Conservation (phyloP, 2,888 invertebrate species). For the Heliothis peltigera region DNA sequence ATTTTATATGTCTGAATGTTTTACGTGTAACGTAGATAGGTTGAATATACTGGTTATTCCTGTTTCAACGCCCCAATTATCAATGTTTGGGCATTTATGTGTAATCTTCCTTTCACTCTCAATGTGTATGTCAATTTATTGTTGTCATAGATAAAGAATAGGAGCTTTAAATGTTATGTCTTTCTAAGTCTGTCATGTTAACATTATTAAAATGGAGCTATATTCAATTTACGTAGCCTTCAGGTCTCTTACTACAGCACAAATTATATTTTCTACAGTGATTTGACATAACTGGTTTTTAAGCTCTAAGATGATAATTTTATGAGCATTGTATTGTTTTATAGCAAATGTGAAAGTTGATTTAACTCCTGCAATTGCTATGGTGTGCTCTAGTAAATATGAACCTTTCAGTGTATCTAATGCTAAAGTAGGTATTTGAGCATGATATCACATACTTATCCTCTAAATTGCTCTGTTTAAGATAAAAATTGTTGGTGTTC, state of each 20-base stretch:
- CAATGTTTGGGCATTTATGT: slow-evolving; percentile 18
- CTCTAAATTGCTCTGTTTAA: slow-evolving; percentile 6
- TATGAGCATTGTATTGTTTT: not conserved
- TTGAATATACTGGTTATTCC: slow-evolving; percentile 44
- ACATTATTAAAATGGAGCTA: not conserved
- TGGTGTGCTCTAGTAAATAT: not conserved
- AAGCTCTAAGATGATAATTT: not conserved
- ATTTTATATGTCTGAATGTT: slow-evolving; percentile 25
- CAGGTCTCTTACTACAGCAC: not conserved
- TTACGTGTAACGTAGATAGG: slow-evolving; percentile 34
- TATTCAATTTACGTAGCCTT: not conserved
- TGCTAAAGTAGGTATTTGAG: slow-evolving; percentile 5
- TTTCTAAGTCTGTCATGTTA: not conserved
- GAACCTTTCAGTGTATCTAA: not conserved
- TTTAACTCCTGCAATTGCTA: not conserved
- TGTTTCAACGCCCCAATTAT: slow-evolving; percentile 9
- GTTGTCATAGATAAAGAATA: slow-evolving; percentile 31
- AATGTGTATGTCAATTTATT: slow-evolving; percentile 39
- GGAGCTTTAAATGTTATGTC: not conserved
- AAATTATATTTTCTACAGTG: not conserved
- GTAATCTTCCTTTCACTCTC: slow-evolving; percentile 18
- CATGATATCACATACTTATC: not conserved
- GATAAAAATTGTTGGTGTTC: slow-evolving; percentile 22
- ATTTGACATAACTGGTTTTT: not conserved
- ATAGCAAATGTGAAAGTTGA: not conserved